Conservation (phyloP, 2,797 vertebrate genomes). For the Loriculus beryllinus region DNA sequence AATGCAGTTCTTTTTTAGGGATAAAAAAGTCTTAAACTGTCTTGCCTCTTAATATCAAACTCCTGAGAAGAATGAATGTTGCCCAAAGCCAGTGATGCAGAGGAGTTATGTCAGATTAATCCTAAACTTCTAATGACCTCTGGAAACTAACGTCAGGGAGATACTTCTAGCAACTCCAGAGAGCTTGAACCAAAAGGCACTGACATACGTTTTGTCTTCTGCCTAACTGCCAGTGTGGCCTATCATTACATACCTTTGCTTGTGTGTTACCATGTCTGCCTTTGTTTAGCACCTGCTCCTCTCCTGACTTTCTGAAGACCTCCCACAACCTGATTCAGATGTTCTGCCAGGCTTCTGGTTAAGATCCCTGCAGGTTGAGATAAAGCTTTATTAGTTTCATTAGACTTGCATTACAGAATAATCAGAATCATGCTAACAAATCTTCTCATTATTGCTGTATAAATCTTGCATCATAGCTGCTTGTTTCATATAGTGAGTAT, state of each 20-base stretch:
- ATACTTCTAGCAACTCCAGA: neutral
- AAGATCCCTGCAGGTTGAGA: constrained; percentile 6
- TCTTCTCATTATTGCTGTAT: neutral
- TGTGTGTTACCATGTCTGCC: neutral
- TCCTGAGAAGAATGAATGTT: neutral
- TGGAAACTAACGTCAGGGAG: neutral
- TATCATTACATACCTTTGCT: neutral
- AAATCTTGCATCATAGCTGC: constrained; percentile 7
- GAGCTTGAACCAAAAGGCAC: neutral
- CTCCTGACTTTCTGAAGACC: neutral
- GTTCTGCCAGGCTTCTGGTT: neutral
- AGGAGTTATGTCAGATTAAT: neutral
- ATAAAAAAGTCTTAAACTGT: neutral
- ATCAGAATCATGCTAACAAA: constrained; percentile 35
- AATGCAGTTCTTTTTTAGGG: neutral
- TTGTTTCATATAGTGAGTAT: neutral
- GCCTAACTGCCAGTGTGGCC: accelerated
- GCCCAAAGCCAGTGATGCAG: neutral
- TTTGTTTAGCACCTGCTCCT: neutral
- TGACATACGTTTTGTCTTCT: neutral
- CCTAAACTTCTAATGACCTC: neutral
- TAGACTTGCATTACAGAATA: constrained; percentile 45
- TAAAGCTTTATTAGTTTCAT: constrained; percentile 59
- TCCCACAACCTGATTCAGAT: neutral
- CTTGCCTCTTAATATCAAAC: neutral